These are phyloP conservation scores for Danio albolineatus DNA, from an alignment of 2,797 vertebrate species.

Conservation along the genomic window DNA sequence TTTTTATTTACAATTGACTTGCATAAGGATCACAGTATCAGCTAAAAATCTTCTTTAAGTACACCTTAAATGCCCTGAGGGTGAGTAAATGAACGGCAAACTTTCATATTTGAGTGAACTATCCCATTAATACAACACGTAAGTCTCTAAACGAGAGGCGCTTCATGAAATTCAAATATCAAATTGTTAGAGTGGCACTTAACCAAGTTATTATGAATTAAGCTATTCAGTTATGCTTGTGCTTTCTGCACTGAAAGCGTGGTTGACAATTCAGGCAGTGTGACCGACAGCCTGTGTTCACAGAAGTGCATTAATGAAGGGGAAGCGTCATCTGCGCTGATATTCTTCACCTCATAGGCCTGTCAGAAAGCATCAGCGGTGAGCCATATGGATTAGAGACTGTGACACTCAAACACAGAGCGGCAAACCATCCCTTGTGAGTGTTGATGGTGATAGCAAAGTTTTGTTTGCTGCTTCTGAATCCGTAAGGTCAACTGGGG, in stretches of 20 bases:
- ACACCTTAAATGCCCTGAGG: too few relatives aligned
- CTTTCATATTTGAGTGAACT: too few relatives aligned
- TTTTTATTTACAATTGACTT: too few relatives aligned
- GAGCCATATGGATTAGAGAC: slow-evolving; percentile 31
- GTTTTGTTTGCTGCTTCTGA: slow-evolving; percentile 10
- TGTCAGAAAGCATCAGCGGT: slow-evolving; percentile 17
- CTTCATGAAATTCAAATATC: slow-evolving; percentile 20
- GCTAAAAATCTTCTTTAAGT: too few relatives aligned
- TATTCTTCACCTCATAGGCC: slow-evolving; percentile 30
- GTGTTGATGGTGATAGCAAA: neutral
- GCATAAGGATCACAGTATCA: too few relatives aligned
- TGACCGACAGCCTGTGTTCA: slow-evolving; percentile 33
- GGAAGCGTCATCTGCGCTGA: slow-evolving; percentile 40
- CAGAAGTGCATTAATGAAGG: slow-evolving; percentile 54
- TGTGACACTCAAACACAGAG: slow-evolving; percentile 28
- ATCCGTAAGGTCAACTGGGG: slow-evolving; percentile 21
- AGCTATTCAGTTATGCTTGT: slow-evolving; percentile 9
- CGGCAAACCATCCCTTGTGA: slow-evolving; percentile 5
- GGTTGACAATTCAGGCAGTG: slow-evolving; percentile 27
- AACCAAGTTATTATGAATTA: slow-evolving; percentile 52
- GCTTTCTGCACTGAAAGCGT: slow-evolving; percentile 16
- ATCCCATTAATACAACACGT: neutral
- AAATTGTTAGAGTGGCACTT: slow-evolving; percentile 26
- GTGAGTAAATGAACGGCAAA: too few relatives aligned
- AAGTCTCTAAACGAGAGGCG: slow-evolving; percentile 2